Conservation (phyloP, 2,888 invertebrate genomes). For the Papilio protenor region DNA sequence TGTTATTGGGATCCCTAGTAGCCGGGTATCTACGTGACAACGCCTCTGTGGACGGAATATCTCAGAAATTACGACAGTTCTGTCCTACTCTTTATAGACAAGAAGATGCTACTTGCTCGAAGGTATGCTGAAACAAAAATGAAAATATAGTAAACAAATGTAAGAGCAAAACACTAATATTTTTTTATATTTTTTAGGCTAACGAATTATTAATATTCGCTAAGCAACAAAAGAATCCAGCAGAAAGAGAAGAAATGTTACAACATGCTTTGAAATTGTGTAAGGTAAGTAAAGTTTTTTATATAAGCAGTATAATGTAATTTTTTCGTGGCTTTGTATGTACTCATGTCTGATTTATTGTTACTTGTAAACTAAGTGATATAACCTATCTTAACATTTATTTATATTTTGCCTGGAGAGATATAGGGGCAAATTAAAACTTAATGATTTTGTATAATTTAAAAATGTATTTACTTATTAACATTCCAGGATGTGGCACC, state of each 20-base stretch:
- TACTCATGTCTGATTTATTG: too few species aligned
- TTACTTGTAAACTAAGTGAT: too few species aligned
- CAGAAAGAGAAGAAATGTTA: conserved; percentile 91
- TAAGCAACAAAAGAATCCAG: conserved; percentile 88
- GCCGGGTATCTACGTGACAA: conserved; percentile 97
- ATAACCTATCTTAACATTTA: too few species aligned
- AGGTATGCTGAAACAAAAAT: conserved; percentile 83
- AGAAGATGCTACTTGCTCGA: conserved; percentile 98
- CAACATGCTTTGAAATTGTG: conserved; percentile 92
- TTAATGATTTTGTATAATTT: background rate
- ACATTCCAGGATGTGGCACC: conserved; percentile 88
- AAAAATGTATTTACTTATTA: background rate
- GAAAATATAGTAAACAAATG: background rate
- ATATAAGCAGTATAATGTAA: too few species aligned
- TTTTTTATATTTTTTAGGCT: conserved; percentile 82
- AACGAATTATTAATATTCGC: conserved; percentile 95
- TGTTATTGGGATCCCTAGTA: conserved; percentile 93
- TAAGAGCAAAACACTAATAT: background rate
- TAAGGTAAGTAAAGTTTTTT: conserved; percentile 80
- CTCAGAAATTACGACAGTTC: conserved; percentile 92
- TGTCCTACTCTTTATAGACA: conserved; percentile 97
- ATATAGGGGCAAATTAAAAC: too few species aligned
- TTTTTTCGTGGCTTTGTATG: too few species aligned
- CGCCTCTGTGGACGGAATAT: conserved; percentile 96
- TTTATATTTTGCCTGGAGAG: too few species aligned